Base-by-base conservation (phyloP, 1,140 invertebrate species). In the Eriocheir sinensis region DNA sequence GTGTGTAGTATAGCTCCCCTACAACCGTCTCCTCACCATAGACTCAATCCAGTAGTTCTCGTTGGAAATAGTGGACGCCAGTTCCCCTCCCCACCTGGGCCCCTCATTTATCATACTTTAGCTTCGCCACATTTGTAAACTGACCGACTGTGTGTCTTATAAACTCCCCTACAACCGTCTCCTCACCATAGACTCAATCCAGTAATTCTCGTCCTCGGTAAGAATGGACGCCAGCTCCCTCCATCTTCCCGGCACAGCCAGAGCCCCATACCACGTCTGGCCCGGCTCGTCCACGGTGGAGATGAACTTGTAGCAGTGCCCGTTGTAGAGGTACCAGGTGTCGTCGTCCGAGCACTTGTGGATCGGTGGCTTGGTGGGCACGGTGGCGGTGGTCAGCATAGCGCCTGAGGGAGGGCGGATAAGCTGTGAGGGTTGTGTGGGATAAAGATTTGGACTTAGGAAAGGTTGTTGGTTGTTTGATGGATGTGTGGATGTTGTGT, bases 141-240 rank as follows among this genome's bases (percentile, higher is more conserved):
- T n/a, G n/a, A n/a, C n/a, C n/a, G n/a, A n/a, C n/a, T n/a, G n/a
- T n/a, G n/a, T n/a, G n/a, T n/a, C n/a, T n/a, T n/a, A n/a, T n/a
- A n/a, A n/a, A n/a, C n/a, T n/a, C n/a, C n/a, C n/a, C n/a, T n/a
- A n/a, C n/a, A n/a, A n/a, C n/a, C n/a, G n/a, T n/a, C n/a, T n/a
- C n/a, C 79, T n/a, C 40, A 94, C 94, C 94, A 79, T 60, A 15
- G 94, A 91, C 81, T 91, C 80, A 83, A 94, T 91, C 94, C 94
- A 94, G 53, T 94, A 94, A 40, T 94, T 94, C 38, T 92, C 94
- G 6, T 94, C 89, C 4, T 40, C 21, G 0, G 80, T 83, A 34
- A 88, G 89, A 15, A 94, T 92, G 38, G 94, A 94, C 3, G 48
- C 94, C 81, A 94, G 81, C 38, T 94, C 94, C 17, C 89, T 81